Percentiles rank a stretch among this genome's conserved stretches.
Conservation (phyloP, 92 coral and sea anemone species). For the Epizoanthus ramosus region DNA sequence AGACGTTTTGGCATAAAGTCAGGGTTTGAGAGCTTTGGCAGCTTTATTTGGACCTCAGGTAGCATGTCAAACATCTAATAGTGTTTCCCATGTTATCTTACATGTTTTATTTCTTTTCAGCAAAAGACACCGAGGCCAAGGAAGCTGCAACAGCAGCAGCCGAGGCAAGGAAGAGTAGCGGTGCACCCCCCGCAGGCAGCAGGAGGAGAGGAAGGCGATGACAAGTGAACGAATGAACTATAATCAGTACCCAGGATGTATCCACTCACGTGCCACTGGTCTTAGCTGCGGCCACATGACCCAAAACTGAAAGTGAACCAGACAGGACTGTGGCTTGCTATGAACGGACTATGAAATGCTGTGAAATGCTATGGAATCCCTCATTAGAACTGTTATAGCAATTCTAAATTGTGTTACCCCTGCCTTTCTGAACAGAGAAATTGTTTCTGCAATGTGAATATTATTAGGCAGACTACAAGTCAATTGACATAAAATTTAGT, state of each 20-base stretch:
- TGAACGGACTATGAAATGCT: not conserved
- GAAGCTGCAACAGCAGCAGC: constrained; percentile 32
- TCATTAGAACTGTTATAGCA: not conserved
- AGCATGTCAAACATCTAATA: not conserved
- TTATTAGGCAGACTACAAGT: too few relatives aligned
- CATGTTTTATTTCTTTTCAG: not conserved
- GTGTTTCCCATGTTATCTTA: too few relatives aligned
- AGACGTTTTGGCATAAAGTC: too few relatives aligned
- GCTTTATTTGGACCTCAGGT: not conserved
- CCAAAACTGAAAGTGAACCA: not conserved
- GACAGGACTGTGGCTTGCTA: constrained; percentile 9
- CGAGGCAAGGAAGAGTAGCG: constrained; percentile 20
- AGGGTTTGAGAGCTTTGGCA: too few relatives aligned
- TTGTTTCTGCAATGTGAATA: not conserved
- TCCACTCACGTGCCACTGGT: constrained; percentile 7
- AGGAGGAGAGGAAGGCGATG: constrained; percentile 40
- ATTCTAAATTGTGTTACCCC: not conserved
- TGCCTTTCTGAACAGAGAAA: not conserved
- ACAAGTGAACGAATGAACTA: constrained; percentile 1
- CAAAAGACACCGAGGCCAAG: constrained; percentile 35
- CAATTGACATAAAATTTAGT: too few relatives aligned
- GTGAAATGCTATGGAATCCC: not conserved
- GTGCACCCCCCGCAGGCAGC: constrained; percentile 24
- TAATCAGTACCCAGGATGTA: constrained; percentile 3
- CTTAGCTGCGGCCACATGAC: not conserved